Conservation (phyloP, 2,888 invertebrate species). For the Hecatera dysodea region DNA sequence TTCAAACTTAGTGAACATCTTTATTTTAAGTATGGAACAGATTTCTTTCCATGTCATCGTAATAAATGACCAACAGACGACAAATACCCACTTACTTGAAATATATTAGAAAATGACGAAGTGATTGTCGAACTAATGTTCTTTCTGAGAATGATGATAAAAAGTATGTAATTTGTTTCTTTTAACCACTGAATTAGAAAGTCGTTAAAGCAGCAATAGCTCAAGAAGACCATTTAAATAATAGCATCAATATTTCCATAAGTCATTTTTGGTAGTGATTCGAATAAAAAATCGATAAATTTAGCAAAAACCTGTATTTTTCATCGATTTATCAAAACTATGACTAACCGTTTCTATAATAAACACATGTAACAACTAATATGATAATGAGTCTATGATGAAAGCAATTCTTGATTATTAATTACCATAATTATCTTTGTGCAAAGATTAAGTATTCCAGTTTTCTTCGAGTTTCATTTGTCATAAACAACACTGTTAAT, state of each 20-base stretch:
- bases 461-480: conserved; percentile 16
- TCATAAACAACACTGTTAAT: conserved; percentile 5
- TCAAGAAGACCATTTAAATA: conserved; percentile 35
- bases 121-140: conserved; percentile 51
- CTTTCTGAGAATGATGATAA: conserved; percentile 30
- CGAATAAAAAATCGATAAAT: conserved; percentile 12
- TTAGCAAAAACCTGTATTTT: conserved; percentile 11
- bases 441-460: conserved; percentile 7
- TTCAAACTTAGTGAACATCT: conserved; percentile 75
- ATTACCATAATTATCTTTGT: conserved; percentile 8
- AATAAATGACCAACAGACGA: conserved; percentile 69
- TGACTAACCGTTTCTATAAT: conserved; percentile 36
- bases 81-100: conserved; percentile 36
- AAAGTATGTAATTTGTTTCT: conserved; percentile 28
- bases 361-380: conserved; percentile 12
- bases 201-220: conserved; percentile 50
- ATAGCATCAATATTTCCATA: conserved; percentile 28
- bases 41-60: conserved; percentile 70
- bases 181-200: conserved; percentile 61
- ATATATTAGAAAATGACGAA: conserved; percentile 50
- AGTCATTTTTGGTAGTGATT: conserved; percentile 28
- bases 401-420: conserved; percentile 18
- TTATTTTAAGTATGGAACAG: conserved; percentile 63
- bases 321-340: conserved; percentile 14
- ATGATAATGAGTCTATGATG: conserved; percentile 1